Base-by-base conservation (phyloP, 2,113 vertebrate genomes). In the Halcyon malimbica region DNA sequence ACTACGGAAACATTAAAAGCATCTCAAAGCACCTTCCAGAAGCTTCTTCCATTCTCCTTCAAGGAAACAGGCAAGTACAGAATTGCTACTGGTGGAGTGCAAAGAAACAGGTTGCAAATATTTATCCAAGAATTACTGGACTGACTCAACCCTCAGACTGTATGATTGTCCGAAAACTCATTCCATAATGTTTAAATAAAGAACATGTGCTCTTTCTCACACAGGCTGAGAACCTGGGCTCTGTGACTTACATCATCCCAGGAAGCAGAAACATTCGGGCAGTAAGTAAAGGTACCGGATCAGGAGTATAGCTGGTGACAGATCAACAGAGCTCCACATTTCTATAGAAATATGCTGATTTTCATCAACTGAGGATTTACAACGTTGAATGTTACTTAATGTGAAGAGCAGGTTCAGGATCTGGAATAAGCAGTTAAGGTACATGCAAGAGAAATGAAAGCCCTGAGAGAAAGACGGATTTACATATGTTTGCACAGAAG, bases 331-430 rank as follows among this genome's bases (percentile, higher is more conserved):
- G 17, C 57, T 89, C 65, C 25, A 7, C 20, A 15, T 17, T 76
- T 79, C 68, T 57, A 13, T 5, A 41, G 62, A 79, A 90, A 67
- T 41, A 60, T 7, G 33, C 29, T 28, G 39, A 63, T n/a, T 80
- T 89, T 57, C 68, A 89, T 53, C 77, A 83, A 18, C 37, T 48
- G n/a, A 54, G 35, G 59, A 87, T 80, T 76, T 77, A 87, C 42
- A 77, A 8, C 7, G 16, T 29, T 53, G 39, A 84, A 39, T 8
- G n/a, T 41, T 54, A 75, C 31, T 71, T 50, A 59, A 69, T 17
- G n/a, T 10, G 68, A 83, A 81, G 74, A 87, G 44, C 44, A 46
- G 31, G 53, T 54, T 48, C 29, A 39, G 69, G 37, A 70, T 59
- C 77, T 83, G 81, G 48, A 89, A 79, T 16, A 67, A 84, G 71